Evolutionary conservation across 2,888 invertebrate genomes (phyloP), one percentile per base, ranked within the genome.

Genomic region (Panorpa germanica): DNA sequence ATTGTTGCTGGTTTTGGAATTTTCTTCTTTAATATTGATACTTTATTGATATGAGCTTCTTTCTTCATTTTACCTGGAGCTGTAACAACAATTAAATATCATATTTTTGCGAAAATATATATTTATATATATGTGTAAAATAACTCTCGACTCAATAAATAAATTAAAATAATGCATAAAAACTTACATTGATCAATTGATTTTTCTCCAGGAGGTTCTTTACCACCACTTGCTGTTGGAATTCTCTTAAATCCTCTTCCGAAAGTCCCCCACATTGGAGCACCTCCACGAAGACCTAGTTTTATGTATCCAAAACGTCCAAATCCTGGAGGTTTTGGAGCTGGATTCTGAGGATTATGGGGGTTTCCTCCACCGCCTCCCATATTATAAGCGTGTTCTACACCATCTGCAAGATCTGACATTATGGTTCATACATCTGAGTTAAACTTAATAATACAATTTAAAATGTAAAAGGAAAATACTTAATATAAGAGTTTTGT

Each of bases 221-320:
- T 25, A 13, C 15, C n/a, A 22, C 40, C 41, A 14, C 48, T 45
- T 11, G 47, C 44, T 8, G 46, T 55, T 41, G 47, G 49, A 30
- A 44, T 49, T 39, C 42, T 47, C 42, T 50, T 59, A 28, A 46
- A 54, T 39, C 40, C 59, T 40, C 47, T 53, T 45, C 49, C 48
- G n/a, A 48, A n/a, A n/a, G n/a, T n/a, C n/a, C n/a, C n/a, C n/a
- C n/a, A n/a, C n/a, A n/a, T n/a, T n/a, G n/a, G n/a, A n/a, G n/a
- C n/a, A 4, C 73, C 73, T n/a, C 74, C 74, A 35, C 63, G 49
- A 3, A 74, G n/a, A n/a, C n/a, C n/a, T n/a, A n/a, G n/a, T n/a
- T n/a, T 66, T 39, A 62, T 57, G 46, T 66, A 71, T 2, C 61
- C 61, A 42, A 56, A 63, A 24, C 66, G 56, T 2, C 59, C 60